These are phyloP conservation scores for Crossocerus cetratus DNA, from an alignment of 2,888 invertebrate species.

Conservation along the genomic window DNA sequence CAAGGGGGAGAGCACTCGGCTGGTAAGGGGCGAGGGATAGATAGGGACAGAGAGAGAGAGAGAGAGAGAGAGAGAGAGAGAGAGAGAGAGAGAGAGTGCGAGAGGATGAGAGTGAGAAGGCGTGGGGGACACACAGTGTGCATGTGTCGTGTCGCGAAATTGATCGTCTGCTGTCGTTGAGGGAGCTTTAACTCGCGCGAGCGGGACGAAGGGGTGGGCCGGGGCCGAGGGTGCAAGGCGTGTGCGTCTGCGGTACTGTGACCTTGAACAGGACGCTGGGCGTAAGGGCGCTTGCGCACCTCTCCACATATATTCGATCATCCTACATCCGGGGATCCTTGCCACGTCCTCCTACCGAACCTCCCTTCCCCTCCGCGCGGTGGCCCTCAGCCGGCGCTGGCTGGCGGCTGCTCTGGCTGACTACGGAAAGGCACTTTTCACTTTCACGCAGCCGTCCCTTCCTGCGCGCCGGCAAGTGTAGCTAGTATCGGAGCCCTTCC, in stretches of 20 bases:
- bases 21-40: no score
- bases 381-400: not conserved
- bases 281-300: slow-evolving; percentile 60
- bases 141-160: slow-evolving; percentile 20
- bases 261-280: slow-evolving; percentile 64
- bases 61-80: no score
- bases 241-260: slow-evolving; percentile 52
- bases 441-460: slow-evolving; percentile 67
- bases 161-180: slow-evolving; percentile 31
- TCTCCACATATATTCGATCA: slow-evolving; percentile 63
- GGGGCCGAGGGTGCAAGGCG: slow-evolving; percentile 42
- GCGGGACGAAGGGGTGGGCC: not conserved
- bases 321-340: slow-evolving; percentile 59
- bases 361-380: no score
- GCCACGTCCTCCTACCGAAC: slow-evolving; percentile 8
- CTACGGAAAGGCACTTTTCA: slow-evolving; percentile 73
- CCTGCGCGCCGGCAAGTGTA: slow-evolving; percentile 37
- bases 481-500: slow-evolving; percentile 28
- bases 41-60: no score
- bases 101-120: no score
- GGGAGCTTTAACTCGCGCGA: not conserved
- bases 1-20: no score
- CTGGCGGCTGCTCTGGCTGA: slow-evolving; percentile 39
- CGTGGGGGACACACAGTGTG: no score
- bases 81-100: no score